phyloP scores from a whole-genome alignment of 2,113 vertebrate genomes.

The Sturnira hondurensis region DNA sequence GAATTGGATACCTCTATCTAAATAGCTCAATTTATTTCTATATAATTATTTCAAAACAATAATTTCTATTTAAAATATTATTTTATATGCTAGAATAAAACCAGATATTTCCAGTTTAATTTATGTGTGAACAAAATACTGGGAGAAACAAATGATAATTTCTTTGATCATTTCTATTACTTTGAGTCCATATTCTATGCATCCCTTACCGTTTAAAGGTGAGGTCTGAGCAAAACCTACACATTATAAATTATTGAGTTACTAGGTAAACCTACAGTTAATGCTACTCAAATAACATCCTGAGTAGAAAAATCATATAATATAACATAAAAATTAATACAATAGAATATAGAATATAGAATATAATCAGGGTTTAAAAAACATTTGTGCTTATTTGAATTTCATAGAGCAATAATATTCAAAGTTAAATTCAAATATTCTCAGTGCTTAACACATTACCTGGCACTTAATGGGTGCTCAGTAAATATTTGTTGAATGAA shows the following conservation, averaged over 20 bases:
- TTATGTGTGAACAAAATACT: background rate
- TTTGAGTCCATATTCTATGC: background rate
- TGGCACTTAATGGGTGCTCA: background rate
- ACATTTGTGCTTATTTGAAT: background rate
- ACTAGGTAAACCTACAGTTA: background rate
- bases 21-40: background rate
- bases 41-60: background rate
- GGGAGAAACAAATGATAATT: background rate
- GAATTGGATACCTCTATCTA: background rate
- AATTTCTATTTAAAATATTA: background rate
- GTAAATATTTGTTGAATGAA: conserved; percentile 20
- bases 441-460: background rate
- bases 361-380: background rate
- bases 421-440: conserved; percentile 3
- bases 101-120: background rate
- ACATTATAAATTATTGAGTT: background rate
- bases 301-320: background rate
- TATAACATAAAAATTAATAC: background rate
- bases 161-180: background rate
- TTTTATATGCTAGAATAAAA: background rate
- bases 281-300: background rate
- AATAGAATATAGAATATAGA: background rate
- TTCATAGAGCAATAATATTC: background rate
- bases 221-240: background rate
- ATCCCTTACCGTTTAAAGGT: background rate